A percentile compares a stretch with the other conserved stretches of the same genome.
Evolutionary conservation across 1,140 invertebrate species (phyloP).

Genomic region (Frieseomelitta varia): DNA sequence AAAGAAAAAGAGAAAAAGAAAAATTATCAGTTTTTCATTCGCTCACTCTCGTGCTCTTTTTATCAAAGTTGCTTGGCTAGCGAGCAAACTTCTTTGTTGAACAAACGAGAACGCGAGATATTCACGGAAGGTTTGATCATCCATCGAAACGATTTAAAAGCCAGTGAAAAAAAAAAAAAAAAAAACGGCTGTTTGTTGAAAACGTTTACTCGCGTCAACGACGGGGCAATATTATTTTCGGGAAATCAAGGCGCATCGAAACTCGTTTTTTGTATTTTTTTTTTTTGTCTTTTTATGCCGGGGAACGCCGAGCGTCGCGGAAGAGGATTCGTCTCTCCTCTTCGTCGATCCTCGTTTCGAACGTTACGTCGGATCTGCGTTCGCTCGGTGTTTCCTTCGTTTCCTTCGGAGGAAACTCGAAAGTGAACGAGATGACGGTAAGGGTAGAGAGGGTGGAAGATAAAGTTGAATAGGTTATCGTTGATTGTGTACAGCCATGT

Average conservation of each 20-base stretch:
- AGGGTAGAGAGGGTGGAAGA: background rate
- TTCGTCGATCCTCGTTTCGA: background rate
- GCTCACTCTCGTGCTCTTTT: background rate
- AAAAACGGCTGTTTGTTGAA: background rate
- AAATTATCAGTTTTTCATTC: background rate
- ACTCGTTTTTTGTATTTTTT: background rate
- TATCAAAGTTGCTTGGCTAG: background rate
- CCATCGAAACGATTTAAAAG: background rate
- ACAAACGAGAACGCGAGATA: background rate
- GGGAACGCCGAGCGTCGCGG: background rate
- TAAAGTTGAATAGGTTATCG: constrained; percentile 37
- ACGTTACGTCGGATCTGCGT: background rate
- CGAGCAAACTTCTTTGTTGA: background rate
- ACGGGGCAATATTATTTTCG: background rate
- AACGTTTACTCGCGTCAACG: no score
- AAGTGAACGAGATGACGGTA: no score
- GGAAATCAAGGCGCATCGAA: background rate
- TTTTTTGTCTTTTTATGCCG: background rate
- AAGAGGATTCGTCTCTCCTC: no score
- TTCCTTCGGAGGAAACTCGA: background rate
- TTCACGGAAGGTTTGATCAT: background rate
- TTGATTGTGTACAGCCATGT: constrained; percentile 55
- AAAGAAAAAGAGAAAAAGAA: background rate
- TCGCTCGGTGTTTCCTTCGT: constrained; percentile 38
- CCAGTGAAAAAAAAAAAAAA: no score